phyloP scores from a whole-genome alignment of 2,888 invertebrate genomes.

The Timema podura region DNA sequence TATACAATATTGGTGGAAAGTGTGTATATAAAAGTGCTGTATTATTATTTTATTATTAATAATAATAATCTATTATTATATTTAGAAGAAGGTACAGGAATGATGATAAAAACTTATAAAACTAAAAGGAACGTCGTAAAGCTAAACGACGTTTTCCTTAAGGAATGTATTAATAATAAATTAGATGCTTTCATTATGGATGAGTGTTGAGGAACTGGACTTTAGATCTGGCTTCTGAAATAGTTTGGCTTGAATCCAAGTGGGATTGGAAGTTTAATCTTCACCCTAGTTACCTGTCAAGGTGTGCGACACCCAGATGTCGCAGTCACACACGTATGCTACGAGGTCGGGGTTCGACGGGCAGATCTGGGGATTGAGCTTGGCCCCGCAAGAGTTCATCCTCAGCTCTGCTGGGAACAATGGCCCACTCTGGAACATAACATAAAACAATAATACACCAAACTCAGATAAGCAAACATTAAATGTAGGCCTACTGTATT shows the following conservation, averaged over 20 bases:
- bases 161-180: too few relatives aligned
- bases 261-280: too few relatives aligned
- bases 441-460: conserved; percentile 1
- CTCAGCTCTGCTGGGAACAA: conserved; percentile 65
- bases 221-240: too few relatives aligned
- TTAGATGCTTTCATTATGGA: too few relatives aligned
- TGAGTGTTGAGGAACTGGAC: too few relatives aligned
- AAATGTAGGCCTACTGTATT: neutral
- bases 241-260: too few relatives aligned
- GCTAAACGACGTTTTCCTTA: too few relatives aligned
- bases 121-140: too few relatives aligned
- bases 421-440: conserved; percentile 51
- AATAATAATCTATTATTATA: too few relatives aligned
- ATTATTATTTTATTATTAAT: too few relatives aligned
- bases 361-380: conserved; percentile 78
- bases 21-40: neutral
- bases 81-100: too few relatives aligned
- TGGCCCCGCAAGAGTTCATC: conserved; percentile 61
- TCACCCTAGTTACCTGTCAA: conserved; percentile 39
- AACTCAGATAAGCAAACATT: neutral
- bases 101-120: too few relatives aligned
- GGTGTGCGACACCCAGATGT: conserved; percentile 82
- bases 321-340: conserved; percentile 85
- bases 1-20: neutral
- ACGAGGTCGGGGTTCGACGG: conserved; percentile 75